Base-by-base conservation (phyloP, 2,888 invertebrate species). In the Watsonalla binaria region DNA sequence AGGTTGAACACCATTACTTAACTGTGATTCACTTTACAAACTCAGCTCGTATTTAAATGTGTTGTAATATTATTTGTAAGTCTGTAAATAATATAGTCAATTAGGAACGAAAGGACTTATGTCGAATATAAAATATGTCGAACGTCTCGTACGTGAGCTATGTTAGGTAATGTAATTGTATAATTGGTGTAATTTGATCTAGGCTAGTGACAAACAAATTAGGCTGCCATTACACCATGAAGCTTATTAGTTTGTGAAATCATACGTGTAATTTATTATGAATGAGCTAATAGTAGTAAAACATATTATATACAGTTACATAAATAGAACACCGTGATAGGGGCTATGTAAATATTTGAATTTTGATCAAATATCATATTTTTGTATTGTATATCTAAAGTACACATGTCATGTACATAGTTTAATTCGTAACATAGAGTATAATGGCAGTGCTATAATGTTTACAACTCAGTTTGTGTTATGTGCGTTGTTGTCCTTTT, bases 11-110 rank as follows among this genome's bases (percentile, higher is more conserved):
- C 82, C 82, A 84, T 80, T 79, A 80, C 78, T 81, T 80, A 77
- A 82, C 86, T 88, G 88, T 87, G 87, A 87, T 87, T 85, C 80
- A 82, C 78, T 85, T 80, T 86, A 86, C 80, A 85, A 84, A 85
- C 80, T 83, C 82, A 78, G 78, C 80, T 80, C 76, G 76, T 80
- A 76, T 73, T 72, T 70, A 74, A 66, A 70, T 68, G 56, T 68
- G 62, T 70, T 62, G 62, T 67, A 66, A 69, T 62, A 62, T 60
- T 65, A 65, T 57, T 56, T 60, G 67, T 74, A 42, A 75, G 67
- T 69, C 61, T 79, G 76, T 78, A 78, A 56, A 76, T 76, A 73
- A 68, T 65, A 70, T 76, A 76, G 76, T 81, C 76, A 80, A 78
- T 80, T 78, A 76, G 67, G 71, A 70, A 68, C 66, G 60, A 70